Evolutionary conservation across 35 echinoderm and acorn worm genomes (phyloP), one percentile per base, ranked within the genome.

Genomic region (Heliocidaris tuberculata): DNA sequence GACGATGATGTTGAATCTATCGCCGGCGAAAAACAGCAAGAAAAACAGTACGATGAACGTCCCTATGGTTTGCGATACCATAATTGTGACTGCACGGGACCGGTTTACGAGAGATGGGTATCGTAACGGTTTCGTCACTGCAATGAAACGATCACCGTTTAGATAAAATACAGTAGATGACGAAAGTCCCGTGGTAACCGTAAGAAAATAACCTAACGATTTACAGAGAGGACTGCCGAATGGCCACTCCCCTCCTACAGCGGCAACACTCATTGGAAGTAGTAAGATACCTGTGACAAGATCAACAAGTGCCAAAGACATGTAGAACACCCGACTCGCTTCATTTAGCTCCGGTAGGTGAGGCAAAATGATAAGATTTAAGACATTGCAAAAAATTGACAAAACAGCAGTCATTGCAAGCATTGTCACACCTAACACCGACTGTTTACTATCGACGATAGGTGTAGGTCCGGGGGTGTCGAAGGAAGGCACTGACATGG

Each of bases 1-100:
- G 29, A 89, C 87, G 32, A 89, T 89, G 47, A 89, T 89, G 87
- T 89, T 89, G 47, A 89, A 89, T 13, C 47, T n/a, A 89, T 89
- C 87, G 12, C 87, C 87, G 31, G 31, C 87, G 87, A 89, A 89
- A 48, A 47, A 89, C 12, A 89, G 47, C 5, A 89, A 17, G 29
- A 89, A 48, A 10, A 89, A 89, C 87, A 89, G 16, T 42, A 89
- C 42, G 12, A 89, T 32, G 12, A 89, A 32, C 11, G 87, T 89
- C 29, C 13, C 87, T 32, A 89, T 35, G 12, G 87, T 89, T 32
- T 89, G 31, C 7, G 31, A 32, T 89, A 89, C 19, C 47, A 48
- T 89, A 5, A 42, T 4, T 13, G 87, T 24, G 13, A 89, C 16
- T 19, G 87, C 87, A 17, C 87, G 87, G 29, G 31, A 13, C 47